These are phyloP conservation scores for Lasioglossum lativentre DNA, from an alignment of 2,888 invertebrate genomes.

Conservation along the genomic window DNA sequence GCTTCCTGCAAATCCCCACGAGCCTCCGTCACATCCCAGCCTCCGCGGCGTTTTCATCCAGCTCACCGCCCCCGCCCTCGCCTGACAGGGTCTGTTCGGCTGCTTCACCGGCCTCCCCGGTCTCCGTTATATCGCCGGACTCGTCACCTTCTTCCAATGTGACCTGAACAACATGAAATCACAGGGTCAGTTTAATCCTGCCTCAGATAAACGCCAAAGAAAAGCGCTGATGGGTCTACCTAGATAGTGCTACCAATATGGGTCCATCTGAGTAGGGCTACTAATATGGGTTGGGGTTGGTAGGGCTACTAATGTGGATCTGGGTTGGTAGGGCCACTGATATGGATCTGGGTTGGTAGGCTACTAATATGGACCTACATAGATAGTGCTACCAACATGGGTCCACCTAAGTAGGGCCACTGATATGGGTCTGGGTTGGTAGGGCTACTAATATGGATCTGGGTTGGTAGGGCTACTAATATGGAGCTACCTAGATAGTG, in stretches of 20 bases:
- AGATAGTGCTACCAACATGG: no score
- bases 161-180: constrained; percentile 85
- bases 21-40: constrained; percentile 97
- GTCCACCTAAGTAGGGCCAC: no score
- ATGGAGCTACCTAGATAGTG: no score
- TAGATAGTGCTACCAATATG: neutral
- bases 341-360: no score
- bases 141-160: constrained; percentile 93
- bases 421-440: no score
- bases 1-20: constrained; percentile 95
- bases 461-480: no score
- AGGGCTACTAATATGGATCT: no score
- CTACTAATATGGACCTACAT: no score
- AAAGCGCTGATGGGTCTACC: no score
- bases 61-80: constrained; percentile 86
- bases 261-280: neutral
- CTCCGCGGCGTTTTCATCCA: constrained; percentile 81
- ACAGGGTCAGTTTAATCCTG: neutral
- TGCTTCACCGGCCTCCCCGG: constrained; percentile 86
- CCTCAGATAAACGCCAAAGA: neutral
- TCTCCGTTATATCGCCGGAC: constrained; percentile 87
- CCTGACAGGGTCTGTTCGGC: constrained; percentile 80
- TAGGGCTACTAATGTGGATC: no score
- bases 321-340: no score
- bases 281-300: no score